Evolutionary conservation across 2,888 invertebrate genomes (phyloP).

Genomic region (Boloria euphrosyne): DNA sequence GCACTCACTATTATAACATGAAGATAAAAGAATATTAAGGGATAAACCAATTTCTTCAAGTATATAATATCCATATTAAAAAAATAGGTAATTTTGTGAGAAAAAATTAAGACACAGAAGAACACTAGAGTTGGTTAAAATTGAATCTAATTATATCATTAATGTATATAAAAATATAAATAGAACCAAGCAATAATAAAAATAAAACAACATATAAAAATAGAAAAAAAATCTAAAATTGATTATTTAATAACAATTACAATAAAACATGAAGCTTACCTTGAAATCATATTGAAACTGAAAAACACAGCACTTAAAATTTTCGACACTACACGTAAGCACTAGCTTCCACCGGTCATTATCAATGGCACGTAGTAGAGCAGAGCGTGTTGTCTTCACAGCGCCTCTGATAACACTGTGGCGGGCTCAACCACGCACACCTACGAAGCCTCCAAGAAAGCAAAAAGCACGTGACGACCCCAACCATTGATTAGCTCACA

Average conservation of each 20-base stretch:
- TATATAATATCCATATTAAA: no score
- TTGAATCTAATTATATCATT: no score
- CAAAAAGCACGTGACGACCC: conserved; percentile 45
- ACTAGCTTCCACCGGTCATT: conserved; percentile 26
- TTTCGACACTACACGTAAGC: conserved; percentile 35
- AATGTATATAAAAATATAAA: no score
- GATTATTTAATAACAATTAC: not conserved
- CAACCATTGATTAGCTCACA: conserved; percentile 32
- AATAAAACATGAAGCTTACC: conserved; percentile 48
- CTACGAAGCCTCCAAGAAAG: conserved; percentile 62
- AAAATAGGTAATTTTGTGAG: no score
- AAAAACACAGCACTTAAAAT: conserved; percentile 45
- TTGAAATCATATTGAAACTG: conserved; percentile 57
- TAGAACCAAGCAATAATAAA: no score
- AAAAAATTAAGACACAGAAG: no score
- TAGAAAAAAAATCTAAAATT: no score
- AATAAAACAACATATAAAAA: no score
- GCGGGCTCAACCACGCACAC: conserved; percentile 42
- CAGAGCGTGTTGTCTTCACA: conserved; percentile 58
- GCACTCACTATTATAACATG: conserved; percentile 16
- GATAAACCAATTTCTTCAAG: no score
- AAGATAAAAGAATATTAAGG: no score
- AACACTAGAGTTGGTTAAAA: no score
- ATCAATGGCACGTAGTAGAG: conserved; percentile 37
- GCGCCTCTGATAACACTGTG: conserved; percentile 62